Conservation (phyloP, 2,888 invertebrate genomes). For the Sphaerophoria taeniata region DNA sequence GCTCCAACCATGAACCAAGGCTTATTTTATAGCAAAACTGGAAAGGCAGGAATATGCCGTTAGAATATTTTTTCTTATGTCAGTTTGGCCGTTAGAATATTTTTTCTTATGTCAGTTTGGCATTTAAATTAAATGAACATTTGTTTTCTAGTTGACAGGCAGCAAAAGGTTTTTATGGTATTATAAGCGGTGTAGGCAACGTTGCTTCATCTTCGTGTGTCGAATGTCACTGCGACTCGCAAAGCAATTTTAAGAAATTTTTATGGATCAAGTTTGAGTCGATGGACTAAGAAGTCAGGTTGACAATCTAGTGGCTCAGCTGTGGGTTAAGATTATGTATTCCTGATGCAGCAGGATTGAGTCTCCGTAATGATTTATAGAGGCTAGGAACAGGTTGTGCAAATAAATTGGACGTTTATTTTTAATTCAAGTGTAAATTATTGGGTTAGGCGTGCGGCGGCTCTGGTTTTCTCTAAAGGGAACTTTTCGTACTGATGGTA, state of each 20-base stretch:
- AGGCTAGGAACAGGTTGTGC: slow-evolving; percentile 17
- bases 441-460: too few species aligned
- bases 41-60: slow-evolving; percentile 33
- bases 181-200: neutral
- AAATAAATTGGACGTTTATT: neutral
- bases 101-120: neutral
- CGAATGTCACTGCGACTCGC: too few species aligned
- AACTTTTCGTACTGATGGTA: too few species aligned
- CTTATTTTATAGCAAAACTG: slow-evolving; percentile 15
- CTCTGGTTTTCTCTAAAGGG: too few species aligned
- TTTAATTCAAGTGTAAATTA: neutral
- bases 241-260: slow-evolving; percentile 7
- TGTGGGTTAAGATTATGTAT: slow-evolving; percentile 14
- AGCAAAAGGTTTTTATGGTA: neutral
- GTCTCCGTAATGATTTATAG: slow-evolving; percentile 11
- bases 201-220: too few species aligned
- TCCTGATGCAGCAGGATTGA: slow-evolving; percentile 22
- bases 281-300: slow-evolving; percentile 1
- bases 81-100: too few species aligned
- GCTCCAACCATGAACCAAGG: neutral
- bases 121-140: slow-evolving; percentile 35
- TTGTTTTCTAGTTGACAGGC: slow-evolving; percentile 26
- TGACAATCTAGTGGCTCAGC: slow-evolving; percentile 18
- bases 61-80: slow-evolving; percentile 4
- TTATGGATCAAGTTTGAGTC: slow-evolving; percentile 20